These are phyloP conservation scores for Lagopus leucura DNA, from an alignment of 2,113 vertebrate species.

Conservation along the genomic window DNA sequence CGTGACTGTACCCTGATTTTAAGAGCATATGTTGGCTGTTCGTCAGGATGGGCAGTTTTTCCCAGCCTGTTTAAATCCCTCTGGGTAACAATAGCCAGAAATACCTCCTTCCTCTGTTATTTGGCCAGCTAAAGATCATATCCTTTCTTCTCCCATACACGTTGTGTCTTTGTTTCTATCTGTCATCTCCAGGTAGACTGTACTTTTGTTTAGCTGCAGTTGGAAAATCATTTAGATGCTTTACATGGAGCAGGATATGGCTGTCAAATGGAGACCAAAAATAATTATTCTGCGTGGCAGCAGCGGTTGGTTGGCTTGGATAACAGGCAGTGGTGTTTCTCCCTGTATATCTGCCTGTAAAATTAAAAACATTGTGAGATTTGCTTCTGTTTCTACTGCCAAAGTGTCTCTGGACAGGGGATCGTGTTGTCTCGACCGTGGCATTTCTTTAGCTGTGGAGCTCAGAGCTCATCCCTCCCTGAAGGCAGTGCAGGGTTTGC, in stretches of 20 bases:
- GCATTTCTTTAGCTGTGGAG: slow-evolving; percentile 31
- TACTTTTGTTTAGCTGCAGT: slow-evolving; percentile 54
- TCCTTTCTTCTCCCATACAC: slow-evolving; percentile 44
- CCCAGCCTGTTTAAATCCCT: slow-evolving; percentile 39
- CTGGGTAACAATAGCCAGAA: slow-evolving; percentile 65
- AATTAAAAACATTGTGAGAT: neutral
- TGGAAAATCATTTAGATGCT: slow-evolving; percentile 65
- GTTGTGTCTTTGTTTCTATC: slow-evolving; percentile 29
- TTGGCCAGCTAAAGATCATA: slow-evolving; percentile 48
- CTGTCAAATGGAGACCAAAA: slow-evolving; percentile 18
- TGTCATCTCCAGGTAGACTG: slow-evolving; percentile 60
- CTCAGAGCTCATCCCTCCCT: neutral
- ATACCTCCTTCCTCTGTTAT: slow-evolving; percentile 56
- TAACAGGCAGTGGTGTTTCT: neutral
- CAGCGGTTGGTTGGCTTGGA: neutral
- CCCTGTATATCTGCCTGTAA: neutral
- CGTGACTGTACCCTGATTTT: slow-evolving; percentile 30
- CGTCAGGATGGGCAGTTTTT: slow-evolving; percentile 10
- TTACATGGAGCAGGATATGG: slow-evolving; percentile 55
- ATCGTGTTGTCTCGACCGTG: neutral
- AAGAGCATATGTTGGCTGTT: slow-evolving; percentile 53
- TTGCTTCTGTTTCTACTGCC: neutral
- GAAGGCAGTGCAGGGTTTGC: neutral
- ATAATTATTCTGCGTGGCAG: neutral
- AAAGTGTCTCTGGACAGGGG: neutral